Evolutionary conservation across 2,888 invertebrate species (phyloP), one percentile per base, ranked within the genome.

Genomic region (Metellina segmentata): DNA sequence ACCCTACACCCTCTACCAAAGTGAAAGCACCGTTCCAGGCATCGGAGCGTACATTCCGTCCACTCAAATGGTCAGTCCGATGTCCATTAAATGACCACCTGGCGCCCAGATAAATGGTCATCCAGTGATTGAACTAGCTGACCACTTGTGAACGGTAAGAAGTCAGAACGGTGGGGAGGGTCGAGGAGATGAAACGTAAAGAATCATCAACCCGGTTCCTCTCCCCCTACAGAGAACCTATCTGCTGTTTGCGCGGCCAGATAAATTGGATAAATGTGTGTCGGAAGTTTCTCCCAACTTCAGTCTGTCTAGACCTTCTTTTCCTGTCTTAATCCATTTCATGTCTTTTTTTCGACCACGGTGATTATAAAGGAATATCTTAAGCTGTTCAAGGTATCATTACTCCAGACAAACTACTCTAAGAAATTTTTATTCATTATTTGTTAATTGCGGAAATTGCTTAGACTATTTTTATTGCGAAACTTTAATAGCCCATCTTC

Each of bases 31-130:
- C 81, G 53, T 48, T 70, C 52, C 71, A 86, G 77, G 70, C 70
- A 81, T 53, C 61, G 53, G 48, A 88, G 81, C 88, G 89, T 82
- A 78, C 85, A 48, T 74, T 79, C 20, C 82, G 89, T 79, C 71
- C 87, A 91, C 87, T 74, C 19, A 52, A 82, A 87, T 87, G 83
- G 72, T 79, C 91, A 74, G 83, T 20, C 82, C 72, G 81, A 77
- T 91, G 87, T 87, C 91, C 91, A 88, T 88, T 87, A 91, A 87
- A 87, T 79, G 91, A 72, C 91, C 91, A 91, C 91, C 91, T 91
- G 91, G 86, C 87, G 70, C 78, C 78, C 77, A 82, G 86, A 91
- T 91, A 88, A 91, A 91, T 91, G 91, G 87, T 79, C 77, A 53
- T 81, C 87, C 82, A 51, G 71, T 87, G 91, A 83, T 83, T 91